phyloP scores from a whole-genome alignment of 2,797 vertebrate genomes.

The Okamejei kenojei region DNA sequence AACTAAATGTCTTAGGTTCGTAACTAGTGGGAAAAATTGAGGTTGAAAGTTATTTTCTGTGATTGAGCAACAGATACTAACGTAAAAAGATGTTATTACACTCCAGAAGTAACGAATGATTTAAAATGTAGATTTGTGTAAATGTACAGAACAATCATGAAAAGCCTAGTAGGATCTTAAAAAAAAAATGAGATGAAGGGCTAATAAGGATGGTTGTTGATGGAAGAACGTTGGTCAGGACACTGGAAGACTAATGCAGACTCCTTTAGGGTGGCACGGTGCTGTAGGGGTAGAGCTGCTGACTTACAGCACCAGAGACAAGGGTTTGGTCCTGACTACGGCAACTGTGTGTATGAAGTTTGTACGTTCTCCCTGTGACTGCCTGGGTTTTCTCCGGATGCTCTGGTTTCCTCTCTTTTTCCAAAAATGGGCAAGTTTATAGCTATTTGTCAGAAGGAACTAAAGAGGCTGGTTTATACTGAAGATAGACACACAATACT shows the following conservation, averaged over 20 bases:
- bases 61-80: not conserved
- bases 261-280: not conserved
- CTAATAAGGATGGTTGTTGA: not conserved
- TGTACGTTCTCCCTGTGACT: no score
- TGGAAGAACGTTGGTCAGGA: not conserved
- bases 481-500: no score
- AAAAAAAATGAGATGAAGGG: not conserved
- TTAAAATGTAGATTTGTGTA: no score
- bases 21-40: not conserved
- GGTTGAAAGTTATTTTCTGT: not conserved
- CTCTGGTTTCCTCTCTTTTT: no score
- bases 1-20: not conserved
- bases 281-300: no score
- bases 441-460: no score
- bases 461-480: no score
- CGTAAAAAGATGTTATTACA: not conserved
- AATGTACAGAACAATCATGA: not conserved
- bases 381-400: no score
- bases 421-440: no score
- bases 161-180: not conserved
- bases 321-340: no score
- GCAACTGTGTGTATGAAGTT: no score
- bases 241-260: not conserved
- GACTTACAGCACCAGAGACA: no score
- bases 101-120: not conserved